These are phyloP conservation scores for Myodes glareolus DNA, from an alignment of 2,113 vertebrate genomes.

Conservation along the genomic window DNA sequence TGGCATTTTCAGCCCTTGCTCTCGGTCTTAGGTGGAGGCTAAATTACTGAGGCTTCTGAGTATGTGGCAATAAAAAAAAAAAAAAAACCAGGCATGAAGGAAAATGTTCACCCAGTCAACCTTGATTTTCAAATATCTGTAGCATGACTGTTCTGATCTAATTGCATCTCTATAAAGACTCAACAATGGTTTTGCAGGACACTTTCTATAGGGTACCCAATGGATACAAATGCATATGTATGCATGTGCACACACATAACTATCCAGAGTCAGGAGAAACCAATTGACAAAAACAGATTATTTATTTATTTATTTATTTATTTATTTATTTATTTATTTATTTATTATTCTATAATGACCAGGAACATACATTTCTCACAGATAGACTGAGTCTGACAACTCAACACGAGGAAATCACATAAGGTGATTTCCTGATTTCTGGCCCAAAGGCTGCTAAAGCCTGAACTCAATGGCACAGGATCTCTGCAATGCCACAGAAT, in stretches of 20 bases:
- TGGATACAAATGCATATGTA: neutral
- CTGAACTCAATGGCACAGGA: neutral
- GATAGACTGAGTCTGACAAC: neutral
- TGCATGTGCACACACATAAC: neutral
- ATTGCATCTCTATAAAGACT: neutral
- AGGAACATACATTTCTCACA: neutral
- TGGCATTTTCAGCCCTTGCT: neutral
- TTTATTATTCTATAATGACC: slow-evolving; percentile 9
- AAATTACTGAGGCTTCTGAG: slow-evolving; percentile 13
- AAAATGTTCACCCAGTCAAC: neutral
- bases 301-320: neutral
- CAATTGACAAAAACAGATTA: neutral
- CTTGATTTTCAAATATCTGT: slow-evolving; percentile 32
- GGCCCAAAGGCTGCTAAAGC: neutral
- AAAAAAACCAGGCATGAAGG: neutral
- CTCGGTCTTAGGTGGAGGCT: slow-evolving; percentile 22
- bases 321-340: neutral
- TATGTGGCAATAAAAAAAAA: neutral
- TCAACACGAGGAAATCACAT: neutral
- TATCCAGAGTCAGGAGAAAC: neutral
- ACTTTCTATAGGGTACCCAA: neutral
- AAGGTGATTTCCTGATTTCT: neutral
- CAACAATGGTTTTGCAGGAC: neutral
- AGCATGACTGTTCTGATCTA: neutral
- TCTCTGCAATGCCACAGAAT: neutral